Evolutionary conservation across 2,113 vertebrate species (phyloP), one percentile per base, ranked within the genome.

Genomic region (Paramormyrops kingsleyae): DNA sequence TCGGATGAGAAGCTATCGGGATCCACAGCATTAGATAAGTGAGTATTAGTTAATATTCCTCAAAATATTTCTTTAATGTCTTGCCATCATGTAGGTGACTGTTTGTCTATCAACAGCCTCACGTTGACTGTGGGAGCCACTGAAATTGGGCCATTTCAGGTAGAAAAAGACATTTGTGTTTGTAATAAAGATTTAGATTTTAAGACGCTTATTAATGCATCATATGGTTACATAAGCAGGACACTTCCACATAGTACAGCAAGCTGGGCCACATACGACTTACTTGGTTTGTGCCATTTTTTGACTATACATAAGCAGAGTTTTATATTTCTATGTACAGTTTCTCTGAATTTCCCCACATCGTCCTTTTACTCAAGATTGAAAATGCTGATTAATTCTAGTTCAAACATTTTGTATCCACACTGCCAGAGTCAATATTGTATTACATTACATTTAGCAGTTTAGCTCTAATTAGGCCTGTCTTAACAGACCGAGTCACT

Each of bases 121-220:
- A 93, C 92, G 0, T 39, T 95, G 88, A 91, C 90, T 1, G 89
- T 95, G 87, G 91, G 0, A 0, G 2, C 42, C 1, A 94, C 47
- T 85, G 92, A 95, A 90, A 91, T 96, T 15, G 95, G 95, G 80
- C 0, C 50, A 0, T 92, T 96, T 74, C 42, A 94, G 94, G 95
- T 96, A 93, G 6, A 46, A 24, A 87, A 17, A 7, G 1, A 10
- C 7, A 24, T 2, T 5, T 49, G n/a, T 24, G 52, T 50, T 35
- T 19, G n/a, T 19, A 46, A 44, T 24, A 53, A 52, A 5, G n/a
- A 50, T 53, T 53, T 19, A 53, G 52, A 19, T 19, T 53, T 19
- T 19, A 53, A 9, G n/a, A 27, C 35, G 66, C 66, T 31, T 31
- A 66, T 27, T 62, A 4, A 24, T 31, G 66, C 24, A 66, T n/a